Evolutionary conservation across 2,113 vertebrate genomes (phyloP), one percentile per base, ranked within the genome.

Genomic region (Neoarius graeffei): DNA sequence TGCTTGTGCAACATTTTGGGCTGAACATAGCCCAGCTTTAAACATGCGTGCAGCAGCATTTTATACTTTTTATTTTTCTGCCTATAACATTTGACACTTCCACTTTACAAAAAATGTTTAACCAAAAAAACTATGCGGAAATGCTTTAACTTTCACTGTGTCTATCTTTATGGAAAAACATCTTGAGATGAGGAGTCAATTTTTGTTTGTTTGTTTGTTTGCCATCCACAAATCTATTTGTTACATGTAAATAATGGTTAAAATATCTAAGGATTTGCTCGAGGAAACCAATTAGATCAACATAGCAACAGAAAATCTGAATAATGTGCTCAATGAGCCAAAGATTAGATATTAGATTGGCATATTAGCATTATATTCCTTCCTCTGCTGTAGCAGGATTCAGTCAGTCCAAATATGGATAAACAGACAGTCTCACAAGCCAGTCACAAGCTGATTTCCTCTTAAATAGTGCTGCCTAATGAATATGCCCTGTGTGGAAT

Each of bases 381-480:
- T 76, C 42, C 76, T 54, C 74, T 67, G 10, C 74, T 54, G 85
- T 30, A 30, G 66, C 4, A n/a, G 77, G 62, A 64, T 69, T 87
- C 76, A 48, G 50, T 35, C 27, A 56, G 85, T 35, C 7, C 76
- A 35, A 86, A 50, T 7, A 17, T 54, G 25, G 27, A 79, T 67
- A 56, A 80, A 67, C 74, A 77, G 71, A 67, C 73, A 79, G 71
- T 64, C 48, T 79, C 90, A 81, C 76, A 85, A 42, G 82, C 71
- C 30, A 56, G 73, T 91, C 90, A 87, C 35, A 42, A 2, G 88
- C 74, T 74, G 88, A 89, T 80, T 88, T 42, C 25, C 54, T 52
- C 69, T 66, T 57, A 73, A 59, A 85, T 66, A 86, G 74, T 67
- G 73, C 64, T 56, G 74, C 81, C 73, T 81, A 91, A 57, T 86